Evolutionary conservation across 2,113 vertebrate genomes (phyloP).

Genomic region (Brachyistius frenatus): DNA sequence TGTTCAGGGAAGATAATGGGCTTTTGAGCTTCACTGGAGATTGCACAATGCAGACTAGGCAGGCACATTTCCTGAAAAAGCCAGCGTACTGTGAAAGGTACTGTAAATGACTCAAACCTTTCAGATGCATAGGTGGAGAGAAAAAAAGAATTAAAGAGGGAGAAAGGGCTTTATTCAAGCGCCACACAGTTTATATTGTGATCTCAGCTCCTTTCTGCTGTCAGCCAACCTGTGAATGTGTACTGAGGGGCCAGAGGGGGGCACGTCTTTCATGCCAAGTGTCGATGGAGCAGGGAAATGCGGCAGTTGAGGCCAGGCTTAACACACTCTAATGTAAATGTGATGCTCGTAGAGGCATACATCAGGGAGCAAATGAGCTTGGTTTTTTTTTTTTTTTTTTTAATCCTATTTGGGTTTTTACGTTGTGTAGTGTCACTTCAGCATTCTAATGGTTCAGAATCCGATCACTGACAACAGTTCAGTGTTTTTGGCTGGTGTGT

Average conservation of each 20-base stretch:
- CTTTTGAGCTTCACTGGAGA: conserved; percentile 12
- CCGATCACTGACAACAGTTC: not conserved
- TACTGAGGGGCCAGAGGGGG: conserved; percentile 31
- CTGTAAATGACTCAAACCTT: conserved; percentile 36
- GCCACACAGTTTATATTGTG: conserved; percentile 34
- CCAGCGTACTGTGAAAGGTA: conserved; percentile 20
- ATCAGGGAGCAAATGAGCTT: conserved; percentile 42
- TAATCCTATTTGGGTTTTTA: conserved; percentile 13
- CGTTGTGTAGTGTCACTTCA: conserved; percentile 40
- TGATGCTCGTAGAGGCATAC: conserved; percentile 35
- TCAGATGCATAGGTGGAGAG: conserved; percentile 28
- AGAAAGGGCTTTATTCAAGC: conserved; percentile 18
- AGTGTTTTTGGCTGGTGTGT: conserved; percentile 1
- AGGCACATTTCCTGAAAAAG: conserved; percentile 4
- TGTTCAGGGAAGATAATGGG: conserved; percentile 27
- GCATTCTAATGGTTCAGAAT: conserved; percentile 11
- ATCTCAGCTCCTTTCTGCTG: conserved; percentile 49
- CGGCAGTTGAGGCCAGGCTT: conserved; percentile 28
- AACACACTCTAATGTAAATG: conserved; percentile 53
- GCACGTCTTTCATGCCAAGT: conserved; percentile 51
- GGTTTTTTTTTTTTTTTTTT: conserved; percentile 30
- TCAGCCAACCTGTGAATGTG: conserved; percentile 45
- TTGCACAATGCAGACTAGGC: conserved; percentile 28
- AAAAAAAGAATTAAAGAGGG: conserved; percentile 9
- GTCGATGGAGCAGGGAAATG: conserved; percentile 32